A percentile compares a stretch with the other conserved stretches of the same genome.
phyloP scores from a whole-genome alignment of 2,113 vertebrate genomes.

The Alethe diademata region DNA sequence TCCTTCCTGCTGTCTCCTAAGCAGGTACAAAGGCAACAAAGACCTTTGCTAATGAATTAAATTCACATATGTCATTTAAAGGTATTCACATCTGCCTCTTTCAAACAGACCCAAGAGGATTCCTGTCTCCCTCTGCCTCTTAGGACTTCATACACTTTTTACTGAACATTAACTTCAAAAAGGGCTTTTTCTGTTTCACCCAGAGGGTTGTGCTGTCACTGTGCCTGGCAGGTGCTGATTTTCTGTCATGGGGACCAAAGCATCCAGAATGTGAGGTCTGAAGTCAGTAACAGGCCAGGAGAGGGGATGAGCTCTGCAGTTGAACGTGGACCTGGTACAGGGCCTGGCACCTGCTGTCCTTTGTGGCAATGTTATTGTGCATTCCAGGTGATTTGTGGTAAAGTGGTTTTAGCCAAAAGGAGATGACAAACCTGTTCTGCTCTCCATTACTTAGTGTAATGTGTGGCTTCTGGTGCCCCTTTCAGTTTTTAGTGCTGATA shows the following conservation, averaged over 20 bases:
- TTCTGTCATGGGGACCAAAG: background rate
- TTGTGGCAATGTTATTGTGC: background rate
- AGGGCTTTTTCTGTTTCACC: background rate
- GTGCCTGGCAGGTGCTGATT: background rate
- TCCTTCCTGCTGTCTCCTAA: background rate
- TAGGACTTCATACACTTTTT: background rate
- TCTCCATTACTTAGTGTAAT: background rate
- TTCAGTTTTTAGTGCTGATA: background rate
- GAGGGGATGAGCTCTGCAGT: background rate
- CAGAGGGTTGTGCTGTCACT: background rate
- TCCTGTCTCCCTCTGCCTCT: background rate
- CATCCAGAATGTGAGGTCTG: background rate
- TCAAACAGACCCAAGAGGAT: background rate
- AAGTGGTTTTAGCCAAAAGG: background rate
- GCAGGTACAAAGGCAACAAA: background rate
- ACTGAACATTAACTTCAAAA: slow-evolving; percentile 7
- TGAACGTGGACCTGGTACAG: background rate
- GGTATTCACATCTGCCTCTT: background rate
- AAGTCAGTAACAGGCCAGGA: background rate
- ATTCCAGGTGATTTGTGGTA: background rate
- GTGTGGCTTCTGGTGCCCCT: rapidly evolving
- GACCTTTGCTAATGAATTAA: background rate
- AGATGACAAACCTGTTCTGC: background rate
- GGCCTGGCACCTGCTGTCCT: background rate
- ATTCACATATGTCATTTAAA: background rate